A percentile compares a stretch with the other conserved stretches of the same genome.
These are phyloP conservation scores for Machaerirhynchus nigripectus DNA, from an alignment of 2,113 vertebrate genomes.

Conservation along the genomic window DNA sequence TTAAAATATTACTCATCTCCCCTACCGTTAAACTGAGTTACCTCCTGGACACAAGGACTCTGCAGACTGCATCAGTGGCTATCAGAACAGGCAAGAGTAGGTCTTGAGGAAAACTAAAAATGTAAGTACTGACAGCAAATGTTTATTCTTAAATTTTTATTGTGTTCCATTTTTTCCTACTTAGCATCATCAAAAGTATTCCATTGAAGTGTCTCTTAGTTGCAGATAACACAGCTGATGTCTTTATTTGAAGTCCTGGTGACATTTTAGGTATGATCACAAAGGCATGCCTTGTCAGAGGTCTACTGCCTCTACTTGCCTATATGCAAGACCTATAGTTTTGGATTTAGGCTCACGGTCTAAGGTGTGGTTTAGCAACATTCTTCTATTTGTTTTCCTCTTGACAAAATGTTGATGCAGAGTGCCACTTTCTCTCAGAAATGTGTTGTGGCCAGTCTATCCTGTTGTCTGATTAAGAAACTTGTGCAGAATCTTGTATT, in stretches of 20 bases:
- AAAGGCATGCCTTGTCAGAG: background rate
- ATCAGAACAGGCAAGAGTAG: background rate
- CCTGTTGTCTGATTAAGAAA: background rate
- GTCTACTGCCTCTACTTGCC: background rate
- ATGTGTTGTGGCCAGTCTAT: background rate
- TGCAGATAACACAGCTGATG: background rate
- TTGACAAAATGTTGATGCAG: background rate
- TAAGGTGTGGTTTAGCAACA: background rate
- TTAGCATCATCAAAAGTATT: background rate
- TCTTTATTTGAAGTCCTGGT: background rate
- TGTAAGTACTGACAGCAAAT: accelerated
- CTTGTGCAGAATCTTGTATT: background rate
- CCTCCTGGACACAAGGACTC: background rate
- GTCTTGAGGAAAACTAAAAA: background rate
- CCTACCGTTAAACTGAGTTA: background rate
- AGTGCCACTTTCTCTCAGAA: background rate
- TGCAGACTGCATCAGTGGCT: background rate
- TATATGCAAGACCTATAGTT: background rate
- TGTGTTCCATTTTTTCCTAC: background rate
- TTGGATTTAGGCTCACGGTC: background rate
- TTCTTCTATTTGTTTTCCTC: background rate
- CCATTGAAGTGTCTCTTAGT: background rate
- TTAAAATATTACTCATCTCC: background rate
- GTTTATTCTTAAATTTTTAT: background rate
- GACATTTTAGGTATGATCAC: background rate